phyloP scores from a whole-genome alignment of 2,113 vertebrate genomes.

The Hippocampus zosterae region DNA sequence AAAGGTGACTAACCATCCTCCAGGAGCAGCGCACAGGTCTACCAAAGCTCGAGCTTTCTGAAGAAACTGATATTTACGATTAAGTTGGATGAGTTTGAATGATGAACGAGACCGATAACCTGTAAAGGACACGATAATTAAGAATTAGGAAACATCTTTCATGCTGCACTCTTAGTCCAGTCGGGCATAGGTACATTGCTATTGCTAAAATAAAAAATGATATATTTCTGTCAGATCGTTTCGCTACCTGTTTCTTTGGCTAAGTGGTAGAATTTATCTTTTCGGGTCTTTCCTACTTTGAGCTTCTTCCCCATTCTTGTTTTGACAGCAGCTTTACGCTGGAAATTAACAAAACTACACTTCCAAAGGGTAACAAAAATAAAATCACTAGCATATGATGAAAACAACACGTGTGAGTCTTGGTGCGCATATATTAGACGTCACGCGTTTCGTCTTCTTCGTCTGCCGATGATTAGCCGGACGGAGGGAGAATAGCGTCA shows the following conservation, averaged over 20 bases:
- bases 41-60: conserved; percentile 87
- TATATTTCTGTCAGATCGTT: neutral
- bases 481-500: neutral
- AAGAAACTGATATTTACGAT: conserved; percentile 92
- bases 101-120: conserved; percentile 95
- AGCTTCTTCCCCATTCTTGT: conserved; percentile 89
- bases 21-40: conserved; percentile 91
- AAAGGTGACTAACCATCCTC: conserved; percentile 82
- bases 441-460: conserved; percentile 35
- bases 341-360: neutral
- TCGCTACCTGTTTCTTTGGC: conserved; percentile 90
- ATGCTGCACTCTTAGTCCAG: too few species aligned
- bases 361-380: neutral
- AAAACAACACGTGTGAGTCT: conserved; percentile 60
- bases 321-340: neutral
- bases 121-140: conserved; percentile 37
- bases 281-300: conserved; percentile 87
- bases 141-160: neutral
- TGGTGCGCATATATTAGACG: conserved; percentile 21
- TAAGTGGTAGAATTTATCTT: conserved; percentile 95
- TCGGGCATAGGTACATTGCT: neutral
- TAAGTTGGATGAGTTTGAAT: conserved; percentile 96
- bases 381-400: conserved; percentile 1
- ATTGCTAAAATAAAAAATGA: conserved; percentile 3
- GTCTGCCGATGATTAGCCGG: conserved; percentile 9